A percentile compares a stretch with the other conserved stretches of the same genome.
Conservation (phyloP, 2,113 vertebrate genomes). For the Zosterops lateralis region DNA sequence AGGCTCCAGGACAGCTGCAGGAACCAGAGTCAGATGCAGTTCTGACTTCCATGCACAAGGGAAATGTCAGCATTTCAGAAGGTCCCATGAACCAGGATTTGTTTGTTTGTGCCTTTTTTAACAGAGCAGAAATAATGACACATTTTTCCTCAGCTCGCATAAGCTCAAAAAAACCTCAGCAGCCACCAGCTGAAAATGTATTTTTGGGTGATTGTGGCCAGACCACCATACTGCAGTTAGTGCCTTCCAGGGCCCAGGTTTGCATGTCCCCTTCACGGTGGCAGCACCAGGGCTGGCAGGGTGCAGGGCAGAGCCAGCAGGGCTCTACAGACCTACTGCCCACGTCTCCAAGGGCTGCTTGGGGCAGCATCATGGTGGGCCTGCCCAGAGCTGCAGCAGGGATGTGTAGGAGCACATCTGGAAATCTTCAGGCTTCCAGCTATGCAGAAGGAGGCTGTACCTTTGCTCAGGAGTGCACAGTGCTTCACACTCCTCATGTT, state of each 20-base stretch:
- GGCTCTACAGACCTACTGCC: no score
- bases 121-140: neutral
- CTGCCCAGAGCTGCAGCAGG: neutral
- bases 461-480: fast-evolving
- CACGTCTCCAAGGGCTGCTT: neutral
- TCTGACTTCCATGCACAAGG: neutral
- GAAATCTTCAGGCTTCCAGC: neutral
- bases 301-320: fast-evolving
- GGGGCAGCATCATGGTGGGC: neutral
- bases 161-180: neutral
- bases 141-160: neutral
- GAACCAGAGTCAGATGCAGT: neutral
- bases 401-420: neutral
- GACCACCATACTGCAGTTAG: neutral
- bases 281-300: neutral
- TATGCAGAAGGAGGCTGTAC: neutral
- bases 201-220: neutral
- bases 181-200: neutral
- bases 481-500: neutral
- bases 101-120: constrained; percentile 1
- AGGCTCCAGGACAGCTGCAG: neutral
- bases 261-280: neutral
- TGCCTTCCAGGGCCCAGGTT: neutral
- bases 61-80: neutral
- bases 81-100: neutral